A percentile compares a stretch with the other conserved stretches of the same genome.
phyloP scores from a whole-genome alignment of 1,140 invertebrate genomes.

The Ridgeia piscesae region DNA sequence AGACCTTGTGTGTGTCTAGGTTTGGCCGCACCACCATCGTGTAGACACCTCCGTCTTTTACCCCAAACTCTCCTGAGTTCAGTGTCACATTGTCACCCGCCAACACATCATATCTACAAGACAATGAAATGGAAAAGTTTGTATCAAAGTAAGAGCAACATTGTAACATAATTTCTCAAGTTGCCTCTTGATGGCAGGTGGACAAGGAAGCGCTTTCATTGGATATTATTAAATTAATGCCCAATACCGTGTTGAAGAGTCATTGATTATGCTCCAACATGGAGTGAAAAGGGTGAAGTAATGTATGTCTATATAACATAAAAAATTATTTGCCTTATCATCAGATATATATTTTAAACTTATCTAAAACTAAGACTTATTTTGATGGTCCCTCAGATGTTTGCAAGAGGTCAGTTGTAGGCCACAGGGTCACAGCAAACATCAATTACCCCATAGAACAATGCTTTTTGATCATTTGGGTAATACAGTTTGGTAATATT shows the following conservation, averaged over 20 bases:
- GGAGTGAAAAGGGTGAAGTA: no score
- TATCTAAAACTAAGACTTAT: no score
- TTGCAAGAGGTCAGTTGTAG: neutral
- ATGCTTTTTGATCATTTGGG: neutral
- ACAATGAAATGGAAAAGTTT: neutral
- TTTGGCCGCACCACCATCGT: constrained; percentile 18
- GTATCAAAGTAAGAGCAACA: neutral
- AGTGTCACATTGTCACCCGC: neutral
- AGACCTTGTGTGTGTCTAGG: neutral
- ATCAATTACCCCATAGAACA: no score
- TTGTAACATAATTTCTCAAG: neutral
- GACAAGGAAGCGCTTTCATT: no score
- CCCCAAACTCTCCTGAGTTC: neutral
- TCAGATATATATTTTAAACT: neutral
- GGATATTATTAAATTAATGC: no score
- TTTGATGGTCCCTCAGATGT: neutral
- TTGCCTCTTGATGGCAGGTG: no score
- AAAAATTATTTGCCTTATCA: neutral
- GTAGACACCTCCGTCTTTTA: constrained; percentile 16
- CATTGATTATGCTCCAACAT: no score
- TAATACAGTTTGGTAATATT: neutral
- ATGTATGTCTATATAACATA: neutral
- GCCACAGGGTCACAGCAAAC: no score
- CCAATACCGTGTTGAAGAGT: no score
- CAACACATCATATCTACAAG: neutral